phyloP scores from a whole-genome alignment of 2,888 invertebrate genomes.

The Cerceris ruficornis region DNA sequence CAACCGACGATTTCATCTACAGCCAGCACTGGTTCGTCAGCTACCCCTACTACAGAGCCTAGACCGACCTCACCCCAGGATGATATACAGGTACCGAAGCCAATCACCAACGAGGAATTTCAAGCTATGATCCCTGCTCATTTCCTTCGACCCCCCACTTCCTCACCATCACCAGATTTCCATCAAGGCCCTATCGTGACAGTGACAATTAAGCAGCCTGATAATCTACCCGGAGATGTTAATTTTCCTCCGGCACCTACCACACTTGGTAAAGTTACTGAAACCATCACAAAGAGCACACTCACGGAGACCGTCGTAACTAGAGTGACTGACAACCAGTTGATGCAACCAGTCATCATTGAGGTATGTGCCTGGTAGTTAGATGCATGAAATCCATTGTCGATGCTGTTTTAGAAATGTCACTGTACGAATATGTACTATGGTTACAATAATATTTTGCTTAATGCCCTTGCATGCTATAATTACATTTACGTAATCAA shows the following conservation, averaged over 20 bases:
- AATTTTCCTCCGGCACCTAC: slow-evolving; percentile 92
- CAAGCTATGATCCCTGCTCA: slow-evolving; percentile 97
- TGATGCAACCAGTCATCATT: slow-evolving; percentile 92
- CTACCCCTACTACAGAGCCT: slow-evolving; percentile 55
- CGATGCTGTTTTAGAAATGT: slow-evolving; percentile 15
- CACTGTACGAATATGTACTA: slow-evolving; percentile 5
- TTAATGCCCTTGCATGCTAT: too few species aligned
- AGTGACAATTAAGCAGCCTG: slow-evolving; percentile 91
- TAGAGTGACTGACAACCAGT: slow-evolving; percentile 95
- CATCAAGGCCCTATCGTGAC: slow-evolving; percentile 86
- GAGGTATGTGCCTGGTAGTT: slow-evolving; percentile 87
- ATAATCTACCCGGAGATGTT: slow-evolving; percentile 86
- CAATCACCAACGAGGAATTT: slow-evolving; percentile 96
- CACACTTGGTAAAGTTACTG: slow-evolving; percentile 93
- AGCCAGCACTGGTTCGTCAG: slow-evolving; percentile 47
- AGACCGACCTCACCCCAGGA: slow-evolving; percentile 79
- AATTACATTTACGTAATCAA: not conserved
- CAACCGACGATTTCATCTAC: slow-evolving; percentile 58
- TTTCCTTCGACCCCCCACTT: slow-evolving; percentile 86
- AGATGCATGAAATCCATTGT: slow-evolving; percentile 53
- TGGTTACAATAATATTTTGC: slow-evolving; percentile 1
- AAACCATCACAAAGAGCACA: slow-evolving; percentile 97
- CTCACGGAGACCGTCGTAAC: slow-evolving; percentile 98
- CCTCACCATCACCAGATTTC: slow-evolving; percentile 79
- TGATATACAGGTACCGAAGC: slow-evolving; percentile 87